Evolutionary conservation across 2,113 vertebrate genomes (phyloP).

Genomic region (Dunckerocampus dactyliophorus): DNA sequence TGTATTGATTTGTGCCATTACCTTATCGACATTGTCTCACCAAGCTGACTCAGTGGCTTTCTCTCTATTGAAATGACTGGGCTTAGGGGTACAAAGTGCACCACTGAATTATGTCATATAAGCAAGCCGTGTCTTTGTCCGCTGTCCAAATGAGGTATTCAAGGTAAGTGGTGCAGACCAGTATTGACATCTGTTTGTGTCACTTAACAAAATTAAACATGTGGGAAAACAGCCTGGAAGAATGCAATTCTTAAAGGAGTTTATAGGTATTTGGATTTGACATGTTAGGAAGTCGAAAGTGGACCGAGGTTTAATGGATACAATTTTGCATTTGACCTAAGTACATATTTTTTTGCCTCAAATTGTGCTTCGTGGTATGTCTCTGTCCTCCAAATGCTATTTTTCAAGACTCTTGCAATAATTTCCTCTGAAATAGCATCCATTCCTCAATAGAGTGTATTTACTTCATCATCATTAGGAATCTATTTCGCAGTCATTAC

Average conservation of each 20-base stretch:
- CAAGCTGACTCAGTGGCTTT: constrained; percentile 79
- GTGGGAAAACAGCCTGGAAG: constrained; percentile 59
- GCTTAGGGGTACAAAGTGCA: constrained; percentile 63
- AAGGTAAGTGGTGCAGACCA: constrained; percentile 63
- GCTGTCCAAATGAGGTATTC: constrained; percentile 51
- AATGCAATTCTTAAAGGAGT: constrained; percentile 38
- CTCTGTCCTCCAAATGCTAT: constrained; percentile 5
- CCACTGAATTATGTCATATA: constrained; percentile 61
- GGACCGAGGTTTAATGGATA: too few relatives aligned
- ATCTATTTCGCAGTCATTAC: constrained; percentile 57
- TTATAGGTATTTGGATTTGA: not conserved
- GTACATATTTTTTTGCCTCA: not conserved
- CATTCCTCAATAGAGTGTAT: constrained; percentile 54
- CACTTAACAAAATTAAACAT: constrained; percentile 71
- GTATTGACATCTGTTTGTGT: constrained; percentile 65
- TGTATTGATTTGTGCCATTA: constrained; percentile 85
- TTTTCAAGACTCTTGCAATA: constrained; percentile 21
- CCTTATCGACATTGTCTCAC: constrained; percentile 78
- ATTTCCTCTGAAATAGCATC: constrained; percentile 41
- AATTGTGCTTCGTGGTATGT: not conserved
- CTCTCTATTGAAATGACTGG: constrained; percentile 65
- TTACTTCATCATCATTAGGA: constrained; percentile 68
- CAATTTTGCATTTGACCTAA: not conserved
- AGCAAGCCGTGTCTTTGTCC: constrained; percentile 57
- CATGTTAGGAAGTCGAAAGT: not conserved